A percentile compares a stretch with the other conserved stretches of the same genome.
These are phyloP conservation scores for Rynchops niger DNA, from an alignment of 2,113 vertebrate species.

Conservation along the genomic window DNA sequence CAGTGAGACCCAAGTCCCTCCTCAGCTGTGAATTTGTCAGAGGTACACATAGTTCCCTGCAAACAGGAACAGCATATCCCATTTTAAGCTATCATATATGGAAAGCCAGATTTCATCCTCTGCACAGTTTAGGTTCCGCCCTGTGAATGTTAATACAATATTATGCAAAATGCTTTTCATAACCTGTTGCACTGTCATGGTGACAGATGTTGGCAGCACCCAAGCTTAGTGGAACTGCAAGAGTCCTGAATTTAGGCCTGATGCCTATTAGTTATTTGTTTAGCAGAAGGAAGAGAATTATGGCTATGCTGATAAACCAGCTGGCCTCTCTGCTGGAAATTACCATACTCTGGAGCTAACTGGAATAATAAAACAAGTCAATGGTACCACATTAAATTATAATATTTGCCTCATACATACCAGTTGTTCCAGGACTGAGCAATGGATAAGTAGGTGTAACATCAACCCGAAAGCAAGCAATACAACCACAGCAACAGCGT, in stretches of 20 bases:
- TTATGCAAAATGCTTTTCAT: not conserved
- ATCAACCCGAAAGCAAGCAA: not conserved
- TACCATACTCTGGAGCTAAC: not conserved
- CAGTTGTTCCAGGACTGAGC: not conserved
- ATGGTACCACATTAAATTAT: not conserved
- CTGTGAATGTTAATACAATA: not conserved
- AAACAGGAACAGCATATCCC: not conserved
- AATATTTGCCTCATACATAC: not conserved
- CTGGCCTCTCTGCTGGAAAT: not conserved
- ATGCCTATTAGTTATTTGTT: not conserved
- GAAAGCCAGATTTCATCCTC: not conserved
- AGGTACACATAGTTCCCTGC: rapidly evolving
- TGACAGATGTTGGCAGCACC: not conserved
- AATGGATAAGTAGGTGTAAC: conserved; percentile 11
- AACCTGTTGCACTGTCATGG: not conserved
- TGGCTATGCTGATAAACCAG: not conserved
- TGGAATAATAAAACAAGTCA: not conserved
- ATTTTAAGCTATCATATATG: not conserved
- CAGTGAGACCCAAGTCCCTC: not conserved
- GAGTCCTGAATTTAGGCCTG: not conserved
- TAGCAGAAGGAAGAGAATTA: not conserved
- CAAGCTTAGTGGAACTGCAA: not conserved
- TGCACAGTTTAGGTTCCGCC: not conserved
- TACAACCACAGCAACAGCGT: not conserved
- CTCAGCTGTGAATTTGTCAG: not conserved